These are phyloP conservation scores for Oostethus manadensis DNA, from an alignment of 2,113 vertebrate species.

Conservation along the genomic window DNA sequence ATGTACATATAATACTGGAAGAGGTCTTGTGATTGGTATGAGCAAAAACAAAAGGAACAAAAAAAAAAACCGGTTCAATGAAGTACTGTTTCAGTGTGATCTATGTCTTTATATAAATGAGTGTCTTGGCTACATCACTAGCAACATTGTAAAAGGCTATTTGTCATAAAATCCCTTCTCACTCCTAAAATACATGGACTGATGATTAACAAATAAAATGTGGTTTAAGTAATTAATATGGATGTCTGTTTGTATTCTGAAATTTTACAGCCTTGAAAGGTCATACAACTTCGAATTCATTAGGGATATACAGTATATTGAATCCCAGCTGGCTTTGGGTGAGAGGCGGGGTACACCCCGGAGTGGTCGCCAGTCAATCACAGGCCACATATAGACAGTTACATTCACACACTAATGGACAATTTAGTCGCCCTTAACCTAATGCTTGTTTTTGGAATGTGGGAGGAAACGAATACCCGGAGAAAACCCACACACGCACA, in stretches of 20 bases:
- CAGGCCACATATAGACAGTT: too few species aligned
- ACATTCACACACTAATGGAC: too few species aligned
- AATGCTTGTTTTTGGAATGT: too few species aligned
- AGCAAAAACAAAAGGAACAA: conserved; percentile 40
- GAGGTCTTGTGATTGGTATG: conserved; percentile 87
- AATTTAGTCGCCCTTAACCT: too few species aligned
- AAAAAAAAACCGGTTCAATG: conserved; percentile 66
- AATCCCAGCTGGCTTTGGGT: too few species aligned
- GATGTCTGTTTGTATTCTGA: conserved; percentile 4
- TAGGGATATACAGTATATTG: too few species aligned
- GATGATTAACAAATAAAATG: conserved; percentile 75
- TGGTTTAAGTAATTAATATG: conserved; percentile 60
- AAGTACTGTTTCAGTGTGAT: conserved; percentile 71
- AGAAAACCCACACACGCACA: too few species aligned
- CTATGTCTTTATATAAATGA: conserved; percentile 60
- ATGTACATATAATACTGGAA: conserved; percentile 83
- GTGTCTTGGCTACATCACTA: conserved; percentile 61
- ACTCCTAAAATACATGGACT: conserved; percentile 60
- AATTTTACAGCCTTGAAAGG: too few species aligned
- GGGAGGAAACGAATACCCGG: too few species aligned
- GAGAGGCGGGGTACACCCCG: too few species aligned
- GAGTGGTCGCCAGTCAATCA: too few species aligned
- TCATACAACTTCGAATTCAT: too few species aligned
- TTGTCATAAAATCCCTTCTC: conserved; percentile 64
- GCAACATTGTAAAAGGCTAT: conserved; percentile 59